Evolutionary conservation across 2,888 invertebrate species (phyloP), one percentile per base, ranked within the genome.

Genomic region (Trichogramma dendrolimi): DNA sequence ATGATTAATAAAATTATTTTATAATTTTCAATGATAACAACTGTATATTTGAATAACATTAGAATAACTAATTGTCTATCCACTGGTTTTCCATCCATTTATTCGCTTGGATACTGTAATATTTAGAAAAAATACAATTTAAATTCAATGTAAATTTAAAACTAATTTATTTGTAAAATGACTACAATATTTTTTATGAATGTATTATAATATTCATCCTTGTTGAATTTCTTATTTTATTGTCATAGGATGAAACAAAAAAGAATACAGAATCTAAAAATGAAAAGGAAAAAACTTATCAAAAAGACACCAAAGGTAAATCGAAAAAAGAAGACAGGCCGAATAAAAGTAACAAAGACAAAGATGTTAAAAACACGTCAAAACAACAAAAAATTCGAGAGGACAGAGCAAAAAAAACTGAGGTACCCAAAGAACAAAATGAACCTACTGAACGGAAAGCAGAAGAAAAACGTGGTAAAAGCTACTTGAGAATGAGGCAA

Each of bases 391-490:
- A 82, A 81, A 57, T 83, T 57, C 68, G 63, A 27, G 70, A 67
- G 46, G 66, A 59, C 48, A 70, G 72, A 51, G 42, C 64, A 1
- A 73, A 82, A 77, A 73, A 83, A 80, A 81, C 82, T 14, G 80
- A 81, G 10, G 80, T 80, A 50, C 74, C 76, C 6, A 60, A 68
- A 38, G 74, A 72, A 41, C 75, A 78, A 10, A 67, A 65, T 41
- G 71, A 67, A 11, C 63, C 62, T 27, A 74, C 68, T 60, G 76
- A 77, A 41, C 68, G 70, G 52, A 78, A 75, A 59, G 71, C 78
- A 60, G 80, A 82, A 52, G 77, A 77, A 41, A 81, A 80, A 67
- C 80, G 81, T 47, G 80, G 81, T 42, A 75, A 76, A 59, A 79
- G 80, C 69, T 80, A 79, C 39, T 79, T 79, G 57, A 79, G 78